phyloP scores from a whole-genome alignment of 2,113 vertebrate genomes.

The Otis tarda region DNA sequence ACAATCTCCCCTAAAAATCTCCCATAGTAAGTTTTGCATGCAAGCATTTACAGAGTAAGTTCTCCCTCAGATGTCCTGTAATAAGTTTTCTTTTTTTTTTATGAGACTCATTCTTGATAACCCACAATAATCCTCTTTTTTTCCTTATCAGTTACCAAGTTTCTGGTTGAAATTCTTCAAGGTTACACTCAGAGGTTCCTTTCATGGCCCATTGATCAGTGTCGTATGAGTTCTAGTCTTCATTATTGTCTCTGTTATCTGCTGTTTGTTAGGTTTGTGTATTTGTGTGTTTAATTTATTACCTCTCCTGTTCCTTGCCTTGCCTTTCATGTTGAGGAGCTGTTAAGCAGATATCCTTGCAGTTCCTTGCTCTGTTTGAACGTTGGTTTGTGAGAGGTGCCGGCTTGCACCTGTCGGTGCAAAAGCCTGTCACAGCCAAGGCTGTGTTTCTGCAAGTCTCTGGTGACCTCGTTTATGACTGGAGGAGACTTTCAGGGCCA shows the following conservation, averaged over 20 bases:
- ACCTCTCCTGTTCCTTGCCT: conserved; percentile 19
- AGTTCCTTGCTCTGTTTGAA: neutral
- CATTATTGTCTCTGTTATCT: conserved; percentile 8
- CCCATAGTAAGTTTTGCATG: neutral
- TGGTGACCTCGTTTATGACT: neutral
- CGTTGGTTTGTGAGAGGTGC: neutral
- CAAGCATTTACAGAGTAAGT: neutral
- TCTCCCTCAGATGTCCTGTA: neutral
- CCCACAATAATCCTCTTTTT: neutral
- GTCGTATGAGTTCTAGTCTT: neutral
- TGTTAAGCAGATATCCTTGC: conserved; percentile 2
- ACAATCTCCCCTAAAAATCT: neutral
- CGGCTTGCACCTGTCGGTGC: neutral
- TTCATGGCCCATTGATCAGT: neutral
- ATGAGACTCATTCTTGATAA: conserved; percentile 29
- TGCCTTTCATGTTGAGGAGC: conserved; percentile 38
- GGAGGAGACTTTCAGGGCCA: neutral
- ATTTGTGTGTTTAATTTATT: conserved; percentile 44
- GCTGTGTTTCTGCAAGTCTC: neutral
- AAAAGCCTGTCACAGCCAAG: neutral
- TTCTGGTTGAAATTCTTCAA: conserved; percentile 55
- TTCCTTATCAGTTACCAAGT: conserved; percentile 24
- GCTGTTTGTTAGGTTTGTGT: neutral
- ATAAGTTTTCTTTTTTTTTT: neutral
- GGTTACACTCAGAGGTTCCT: neutral